These are phyloP conservation scores for Diachasma alloeum DNA, from an alignment of 1,140 invertebrate species.

Conservation along the genomic window DNA sequence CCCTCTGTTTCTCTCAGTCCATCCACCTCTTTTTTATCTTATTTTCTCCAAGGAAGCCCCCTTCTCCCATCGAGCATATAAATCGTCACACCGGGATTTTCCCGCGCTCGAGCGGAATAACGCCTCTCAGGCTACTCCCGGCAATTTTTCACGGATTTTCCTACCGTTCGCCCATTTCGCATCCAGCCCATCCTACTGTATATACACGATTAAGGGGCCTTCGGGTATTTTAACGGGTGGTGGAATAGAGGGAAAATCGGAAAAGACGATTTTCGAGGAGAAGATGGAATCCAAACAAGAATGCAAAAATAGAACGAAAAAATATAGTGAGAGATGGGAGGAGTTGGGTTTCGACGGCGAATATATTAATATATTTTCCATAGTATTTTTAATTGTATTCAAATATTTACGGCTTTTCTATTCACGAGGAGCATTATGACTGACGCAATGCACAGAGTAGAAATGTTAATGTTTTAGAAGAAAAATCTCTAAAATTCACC, in stretches of 20 bases:
- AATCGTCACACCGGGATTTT: conserved; percentile 25
- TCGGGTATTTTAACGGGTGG: neutral
- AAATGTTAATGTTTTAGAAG: too few relatives aligned
- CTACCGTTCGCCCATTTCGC: conserved; percentile 12
- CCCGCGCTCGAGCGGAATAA: conserved; percentile 20
- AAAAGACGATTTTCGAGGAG: neutral
- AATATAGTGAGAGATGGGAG: neutral
- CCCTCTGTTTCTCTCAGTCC: neutral
- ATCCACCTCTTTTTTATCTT: conserved; percentile 2
- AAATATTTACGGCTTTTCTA: too few relatives aligned
- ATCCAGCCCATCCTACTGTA: conserved; percentile 10
- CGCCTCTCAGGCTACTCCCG: conserved; percentile 1
- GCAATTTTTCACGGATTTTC: conserved; percentile 31
- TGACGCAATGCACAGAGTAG: too few relatives aligned
- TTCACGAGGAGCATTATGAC: too few relatives aligned
- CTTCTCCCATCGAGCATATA: conserved; percentile 18
- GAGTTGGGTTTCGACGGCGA: neutral
- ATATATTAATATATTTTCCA: too few relatives aligned
- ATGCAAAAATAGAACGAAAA: neutral
- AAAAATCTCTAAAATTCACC: too few relatives aligned
- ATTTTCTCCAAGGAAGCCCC: conserved; percentile 4
- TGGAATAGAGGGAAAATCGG: neutral
- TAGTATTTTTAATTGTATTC: too few relatives aligned
- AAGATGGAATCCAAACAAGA: conserved; percentile 5
- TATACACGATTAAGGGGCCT: neutral